phyloP scores from a whole-genome alignment of 2,113 vertebrate species.

The Astur gentilis region DNA sequence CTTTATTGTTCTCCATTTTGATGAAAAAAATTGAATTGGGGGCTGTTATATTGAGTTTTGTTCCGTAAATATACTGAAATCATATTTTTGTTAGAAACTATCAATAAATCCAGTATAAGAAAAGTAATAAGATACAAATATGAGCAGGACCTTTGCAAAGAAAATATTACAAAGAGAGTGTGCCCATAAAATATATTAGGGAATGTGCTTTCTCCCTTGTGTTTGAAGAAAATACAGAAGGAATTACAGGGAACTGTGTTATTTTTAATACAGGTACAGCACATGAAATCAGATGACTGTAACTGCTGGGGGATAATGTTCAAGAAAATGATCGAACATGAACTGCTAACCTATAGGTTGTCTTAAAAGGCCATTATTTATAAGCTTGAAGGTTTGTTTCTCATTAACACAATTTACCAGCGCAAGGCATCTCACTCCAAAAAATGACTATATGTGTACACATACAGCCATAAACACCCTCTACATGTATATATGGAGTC shows the following conservation, averaged over 20 bases:
- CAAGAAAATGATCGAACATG: not conserved
- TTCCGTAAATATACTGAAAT: slow-evolving; percentile 97
- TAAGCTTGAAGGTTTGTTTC: not conserved
- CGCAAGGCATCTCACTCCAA: not conserved
- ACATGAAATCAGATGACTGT: slow-evolving; percentile 33
- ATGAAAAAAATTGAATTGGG: slow-evolving; percentile 96
- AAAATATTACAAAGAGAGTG: slow-evolving; percentile 76
- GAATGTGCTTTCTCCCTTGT: slow-evolving; percentile 60
- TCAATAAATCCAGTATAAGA: slow-evolving; percentile 96
- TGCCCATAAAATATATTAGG: slow-evolving; percentile 74
- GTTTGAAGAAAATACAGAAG: slow-evolving; percentile 61
- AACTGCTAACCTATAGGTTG: not conserved
- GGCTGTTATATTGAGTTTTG: slow-evolving; percentile 91
- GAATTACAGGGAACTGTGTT: slow-evolving; percentile 45
- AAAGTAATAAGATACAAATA: slow-evolving; percentile 94
- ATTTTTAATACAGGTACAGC: slow-evolving; percentile 59
- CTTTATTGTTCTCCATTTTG: slow-evolving; percentile 98
- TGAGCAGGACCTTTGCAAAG: slow-evolving; percentile 84
- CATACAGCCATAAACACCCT: not conserved
- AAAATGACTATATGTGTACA: not conserved
- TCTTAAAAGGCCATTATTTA: not conserved
- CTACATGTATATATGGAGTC: not conserved
- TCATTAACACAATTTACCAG: not conserved
- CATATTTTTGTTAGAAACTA: slow-evolving; percentile 97
- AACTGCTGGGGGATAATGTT: not conserved